Percentiles rank a stretch among this genome's conserved stretches.
Conservation (phyloP, 1,140 invertebrate species). For the Cyrtorhinus lividipennis region DNA sequence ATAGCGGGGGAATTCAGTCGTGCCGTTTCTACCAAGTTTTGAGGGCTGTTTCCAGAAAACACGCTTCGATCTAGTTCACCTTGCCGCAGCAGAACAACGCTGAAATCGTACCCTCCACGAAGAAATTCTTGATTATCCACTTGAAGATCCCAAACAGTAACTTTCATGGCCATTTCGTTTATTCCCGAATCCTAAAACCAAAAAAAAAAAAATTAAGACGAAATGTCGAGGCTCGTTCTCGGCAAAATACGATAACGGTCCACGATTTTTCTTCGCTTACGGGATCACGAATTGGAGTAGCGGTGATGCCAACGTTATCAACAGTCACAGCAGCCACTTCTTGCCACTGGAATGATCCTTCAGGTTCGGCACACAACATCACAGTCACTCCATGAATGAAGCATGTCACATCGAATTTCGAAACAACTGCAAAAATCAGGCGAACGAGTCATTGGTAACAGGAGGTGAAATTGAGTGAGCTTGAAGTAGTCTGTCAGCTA, state of each 20-base stretch:
- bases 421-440: conserved; percentile 5
- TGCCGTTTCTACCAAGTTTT: conserved; percentile 13
- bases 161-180: conserved; percentile 22
- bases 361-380: conserved; percentile 27
- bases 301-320: conserved; percentile 29
- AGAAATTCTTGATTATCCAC: conserved; percentile 65
- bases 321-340: conserved; percentile 30
- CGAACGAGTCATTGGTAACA: too few species aligned
- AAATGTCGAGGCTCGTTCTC: too few species aligned
- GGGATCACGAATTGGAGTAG: conserved; percentile 15
- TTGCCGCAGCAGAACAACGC: conserved; percentile 42
- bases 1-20: conserved; percentile 6
- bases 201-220: too few species aligned
- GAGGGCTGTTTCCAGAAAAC: conserved; percentile 10
- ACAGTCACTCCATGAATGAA: conserved; percentile 29
- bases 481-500: too few species aligned
- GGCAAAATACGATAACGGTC: too few species aligned
- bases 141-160: conserved; percentile 48
- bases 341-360: conserved; percentile 26
- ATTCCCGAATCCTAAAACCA: conserved; percentile 14
- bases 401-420: conserved; percentile 22
- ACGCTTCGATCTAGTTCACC: not conserved
- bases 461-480: too few species aligned
- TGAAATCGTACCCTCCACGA: conserved; percentile 52
- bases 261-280: too few species aligned